phyloP scores from a whole-genome alignment of 2,888 invertebrate genomes.

The Limnephilus lunatus region DNA sequence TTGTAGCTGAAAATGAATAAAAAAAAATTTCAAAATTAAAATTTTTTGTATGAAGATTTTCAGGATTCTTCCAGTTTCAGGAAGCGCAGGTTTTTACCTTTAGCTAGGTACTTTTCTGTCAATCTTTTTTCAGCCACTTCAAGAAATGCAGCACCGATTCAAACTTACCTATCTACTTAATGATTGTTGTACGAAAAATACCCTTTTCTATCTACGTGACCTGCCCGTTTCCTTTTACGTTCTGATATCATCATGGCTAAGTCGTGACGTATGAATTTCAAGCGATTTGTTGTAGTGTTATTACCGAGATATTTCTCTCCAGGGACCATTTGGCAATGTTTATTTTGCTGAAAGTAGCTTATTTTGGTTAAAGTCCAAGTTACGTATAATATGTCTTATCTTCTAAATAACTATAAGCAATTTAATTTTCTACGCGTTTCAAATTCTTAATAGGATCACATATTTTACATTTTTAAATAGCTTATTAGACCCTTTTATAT shows the following conservation, averaged over 20 bases:
- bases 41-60: too few species aligned
- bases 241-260: background rate
- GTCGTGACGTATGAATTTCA: background rate
- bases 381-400: background rate
- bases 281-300: background rate
- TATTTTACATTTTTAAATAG: background rate
- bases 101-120: background rate
- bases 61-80: too few species aligned
- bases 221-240: background rate
- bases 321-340: background rate
- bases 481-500: background rate
- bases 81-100: too few species aligned
- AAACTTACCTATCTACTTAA: background rate
- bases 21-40: too few species aligned
- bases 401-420: background rate
- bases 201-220: background rate
- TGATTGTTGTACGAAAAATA: background rate
- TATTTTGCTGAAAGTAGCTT: background rate
- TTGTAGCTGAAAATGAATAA: too few species aligned
- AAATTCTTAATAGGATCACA: background rate
- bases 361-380: background rate
- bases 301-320: background rate
- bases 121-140: background rate
- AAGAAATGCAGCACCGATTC: background rate
- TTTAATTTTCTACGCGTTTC: background rate